These are phyloP conservation scores for Chymomyza amoena DNA, from an alignment of 2,888 invertebrate genomes.

Conservation along the genomic window DNA sequence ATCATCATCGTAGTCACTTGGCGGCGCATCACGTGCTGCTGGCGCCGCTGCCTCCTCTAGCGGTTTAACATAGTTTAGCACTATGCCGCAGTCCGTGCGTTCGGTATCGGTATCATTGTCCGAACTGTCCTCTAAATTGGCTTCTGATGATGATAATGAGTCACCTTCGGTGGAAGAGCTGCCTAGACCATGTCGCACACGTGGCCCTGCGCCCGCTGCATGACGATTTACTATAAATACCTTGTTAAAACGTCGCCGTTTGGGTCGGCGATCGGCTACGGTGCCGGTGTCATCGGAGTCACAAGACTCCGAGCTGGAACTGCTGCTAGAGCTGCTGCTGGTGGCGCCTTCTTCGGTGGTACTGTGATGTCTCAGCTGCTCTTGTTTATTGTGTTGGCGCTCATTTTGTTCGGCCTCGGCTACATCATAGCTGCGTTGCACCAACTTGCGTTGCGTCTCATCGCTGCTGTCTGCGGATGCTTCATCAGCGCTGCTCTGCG, in stretches of 20 bases:
- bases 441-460: conserved; percentile 51
- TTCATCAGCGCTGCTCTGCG: conserved; percentile 38
- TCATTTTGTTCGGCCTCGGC: conserved; percentile 45
- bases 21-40: conserved; percentile 42
- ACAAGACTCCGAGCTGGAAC: conserved; percentile 78
- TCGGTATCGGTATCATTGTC: conserved; percentile 83
- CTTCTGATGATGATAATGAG: conserved; percentile 81
- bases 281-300: conserved; percentile 81
- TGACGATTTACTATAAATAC: conserved; percentile 85
- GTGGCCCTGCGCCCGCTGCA: conserved; percentile 24
- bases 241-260: conserved; percentile 82
- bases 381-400: background rate
- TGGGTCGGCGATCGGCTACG: conserved; percentile 80
- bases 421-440: conserved; percentile 75
- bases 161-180: conserved; percentile 82
- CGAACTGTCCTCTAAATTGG: conserved; percentile 81
- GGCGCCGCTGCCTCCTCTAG: conserved; percentile 40
- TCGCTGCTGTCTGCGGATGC: conserved; percentile 34
- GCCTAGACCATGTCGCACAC: conserved; percentile 46
- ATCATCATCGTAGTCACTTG: conserved; percentile 29
- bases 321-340: conserved; percentile 62
- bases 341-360: conserved; percentile 59
- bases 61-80: conserved; percentile 75
- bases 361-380: conserved; percentile 42
- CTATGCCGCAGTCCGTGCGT: conserved; percentile 79